Evolutionary conservation across 2,113 vertebrate species (phyloP).

Genomic region (Ameiurus melas): DNA sequence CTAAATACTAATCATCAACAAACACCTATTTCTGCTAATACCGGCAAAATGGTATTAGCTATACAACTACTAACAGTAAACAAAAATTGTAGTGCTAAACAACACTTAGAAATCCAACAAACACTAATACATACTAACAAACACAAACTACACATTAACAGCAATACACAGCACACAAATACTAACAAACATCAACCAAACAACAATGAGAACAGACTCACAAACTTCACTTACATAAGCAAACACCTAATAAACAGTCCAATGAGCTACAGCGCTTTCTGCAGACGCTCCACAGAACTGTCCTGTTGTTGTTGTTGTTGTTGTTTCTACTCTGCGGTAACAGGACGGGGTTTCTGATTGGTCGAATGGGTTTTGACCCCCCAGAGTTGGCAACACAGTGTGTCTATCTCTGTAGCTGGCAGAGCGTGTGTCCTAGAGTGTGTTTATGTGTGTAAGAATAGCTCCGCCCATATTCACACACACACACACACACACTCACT

Average conservation of each 20-base stretch:
- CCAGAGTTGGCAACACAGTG: slow-evolving; percentile 29
- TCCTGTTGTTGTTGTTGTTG: slow-evolving; percentile 16
- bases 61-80: neutral
- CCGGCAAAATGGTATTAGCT: neutral
- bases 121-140: neutral
- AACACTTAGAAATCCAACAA: neutral
- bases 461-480: neutral
- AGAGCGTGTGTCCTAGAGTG: slow-evolving; percentile 17
- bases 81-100: neutral
- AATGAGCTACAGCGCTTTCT: neutral
- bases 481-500: neutral
- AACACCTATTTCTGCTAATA: neutral
- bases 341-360: slow-evolving; percentile 11
- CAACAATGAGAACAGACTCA: neutral
- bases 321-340: neutral
- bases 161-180: neutral
- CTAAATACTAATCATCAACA: neutral
- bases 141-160: neutral
- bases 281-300: neutral
- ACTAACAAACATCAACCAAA: neutral
- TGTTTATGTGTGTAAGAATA: slow-evolving; percentile 37
- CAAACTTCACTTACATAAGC: neutral
- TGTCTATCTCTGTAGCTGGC: neutral
- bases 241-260: neutral
- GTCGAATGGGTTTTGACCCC: slow-evolving; percentile 29